Evolutionary conservation across 2,797 vertebrate species (phyloP).

Genomic region (Melopsittacus undulatus): DNA sequence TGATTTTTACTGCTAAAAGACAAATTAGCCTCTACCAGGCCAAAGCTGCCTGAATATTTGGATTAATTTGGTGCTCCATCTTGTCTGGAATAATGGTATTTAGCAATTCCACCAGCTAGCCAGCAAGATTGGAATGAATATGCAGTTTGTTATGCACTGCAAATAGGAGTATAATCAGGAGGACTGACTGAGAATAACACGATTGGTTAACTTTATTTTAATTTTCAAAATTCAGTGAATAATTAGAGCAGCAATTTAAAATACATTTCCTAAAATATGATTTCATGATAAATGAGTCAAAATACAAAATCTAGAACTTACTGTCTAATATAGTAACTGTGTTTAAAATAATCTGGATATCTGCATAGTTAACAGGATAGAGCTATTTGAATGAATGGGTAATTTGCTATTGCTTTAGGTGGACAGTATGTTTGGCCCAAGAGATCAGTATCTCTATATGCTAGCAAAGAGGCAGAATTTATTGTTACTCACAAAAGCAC

Average conservation of each 20-base stretch:
- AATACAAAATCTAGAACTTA: not conserved
- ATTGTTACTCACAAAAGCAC: not conserved
- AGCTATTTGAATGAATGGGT: not conserved
- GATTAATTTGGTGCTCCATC: conserved; percentile 65
- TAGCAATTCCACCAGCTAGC: conserved; percentile 59
- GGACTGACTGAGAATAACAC: conserved; percentile 17
- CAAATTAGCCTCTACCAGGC: conserved; percentile 60
- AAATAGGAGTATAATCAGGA: conserved; percentile 56
- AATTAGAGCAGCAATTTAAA: conserved; percentile 30
- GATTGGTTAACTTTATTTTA: conserved; percentile 33
- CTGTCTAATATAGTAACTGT: not conserved
- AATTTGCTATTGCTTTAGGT: not conserved
- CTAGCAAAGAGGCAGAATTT: not conserved
- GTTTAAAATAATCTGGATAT: not conserved
- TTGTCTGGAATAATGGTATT: conserved; percentile 67
- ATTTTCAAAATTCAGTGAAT: conserved; percentile 48
- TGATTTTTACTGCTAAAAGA: conserved; percentile 64
- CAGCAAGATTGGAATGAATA: conserved; percentile 54
- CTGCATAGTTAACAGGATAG: not conserved
- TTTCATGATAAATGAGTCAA: not conserved
- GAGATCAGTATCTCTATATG: not conserved
- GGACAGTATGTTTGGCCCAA: not conserved
- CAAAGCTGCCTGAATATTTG: conserved; percentile 65
- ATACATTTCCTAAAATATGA: not conserved
- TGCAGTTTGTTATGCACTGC: conserved; percentile 54